A percentile compares a stretch with the other conserved stretches of the same genome.
Evolutionary conservation across 2,113 vertebrate species (phyloP).

Genomic region (Menidia beryllina): DNA sequence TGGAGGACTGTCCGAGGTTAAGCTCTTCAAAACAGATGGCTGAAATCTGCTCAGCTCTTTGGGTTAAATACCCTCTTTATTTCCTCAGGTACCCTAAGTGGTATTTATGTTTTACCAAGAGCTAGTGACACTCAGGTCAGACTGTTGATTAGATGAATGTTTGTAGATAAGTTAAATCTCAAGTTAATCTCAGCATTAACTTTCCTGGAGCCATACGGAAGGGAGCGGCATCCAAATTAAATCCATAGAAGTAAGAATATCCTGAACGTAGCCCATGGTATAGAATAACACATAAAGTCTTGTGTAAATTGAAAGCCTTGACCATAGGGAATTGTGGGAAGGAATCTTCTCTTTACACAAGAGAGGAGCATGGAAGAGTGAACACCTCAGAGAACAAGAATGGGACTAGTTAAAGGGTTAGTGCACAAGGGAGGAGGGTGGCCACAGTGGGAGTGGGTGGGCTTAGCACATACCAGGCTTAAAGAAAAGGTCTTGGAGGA

Average conservation of each 20-base stretch:
- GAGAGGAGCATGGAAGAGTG: constrained; percentile 48
- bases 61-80: constrained; percentile 78
- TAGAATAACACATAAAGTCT: constrained; percentile 63
- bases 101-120: constrained; percentile 66
- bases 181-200: constrained; percentile 63
- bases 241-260: constrained; percentile 46
- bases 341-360: constrained; percentile 39
- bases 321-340: constrained; percentile 59
- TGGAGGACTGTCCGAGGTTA: constrained; percentile 71
- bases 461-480: constrained; percentile 69
- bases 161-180: constrained; percentile 61
- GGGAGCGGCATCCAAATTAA: constrained; percentile 45
- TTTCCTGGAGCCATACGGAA: constrained; percentile 67
- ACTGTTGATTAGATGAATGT: constrained; percentile 49
- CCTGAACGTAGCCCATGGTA: constrained; percentile 27
- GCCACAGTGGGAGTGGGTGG: constrained; percentile 63
- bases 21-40: constrained; percentile 80
- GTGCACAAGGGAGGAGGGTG: constrained; percentile 45
- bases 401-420: constrained; percentile 47
- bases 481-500: constrained; percentile 76
- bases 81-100: constrained; percentile 74
- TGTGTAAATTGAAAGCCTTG: constrained; percentile 36
- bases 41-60: constrained; percentile 74
- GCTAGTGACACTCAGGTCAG: constrained; percentile 54
- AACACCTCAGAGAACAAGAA: constrained; percentile 56